Percentiles rank a stretch among this genome's conserved stretches.
phyloP scores from a whole-genome alignment of 2,888 invertebrate genomes.

The Aphodius sticticus region DNA sequence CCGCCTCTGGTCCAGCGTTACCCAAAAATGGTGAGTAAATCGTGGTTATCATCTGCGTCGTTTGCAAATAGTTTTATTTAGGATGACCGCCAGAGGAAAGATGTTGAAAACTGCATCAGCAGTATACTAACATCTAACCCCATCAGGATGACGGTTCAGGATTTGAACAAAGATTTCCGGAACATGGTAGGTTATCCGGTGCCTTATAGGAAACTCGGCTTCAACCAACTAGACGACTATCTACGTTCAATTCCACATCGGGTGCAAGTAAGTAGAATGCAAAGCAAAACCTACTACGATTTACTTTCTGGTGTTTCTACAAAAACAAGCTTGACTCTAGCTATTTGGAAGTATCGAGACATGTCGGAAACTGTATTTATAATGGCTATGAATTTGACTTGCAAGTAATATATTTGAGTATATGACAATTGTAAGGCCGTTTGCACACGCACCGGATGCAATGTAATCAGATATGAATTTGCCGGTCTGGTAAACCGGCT shows the following conservation, averaged over 20 bases:
- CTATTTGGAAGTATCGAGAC: too few relatives aligned
- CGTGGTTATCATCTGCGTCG: neutral
- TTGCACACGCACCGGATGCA: too few relatives aligned
- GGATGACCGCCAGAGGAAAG: constrained; percentile 27
- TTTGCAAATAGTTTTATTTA: neutral
- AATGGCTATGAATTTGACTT: too few relatives aligned
- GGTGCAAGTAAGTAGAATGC: constrained; percentile 24
- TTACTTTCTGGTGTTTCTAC: too few relatives aligned
- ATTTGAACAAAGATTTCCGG: constrained; percentile 26
- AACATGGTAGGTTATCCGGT: constrained; percentile 28
- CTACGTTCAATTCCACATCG: constrained; percentile 26
- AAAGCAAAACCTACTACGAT: too few relatives aligned
- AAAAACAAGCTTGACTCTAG: too few relatives aligned
- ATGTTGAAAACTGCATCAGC: constrained; percentile 25
- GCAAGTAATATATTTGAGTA: too few relatives aligned
- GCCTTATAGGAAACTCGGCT: constrained; percentile 32
- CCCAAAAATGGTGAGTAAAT: neutral
- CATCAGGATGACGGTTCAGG: constrained; percentile 32
- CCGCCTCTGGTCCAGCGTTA: too few relatives aligned
- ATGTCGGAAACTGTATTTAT: too few relatives aligned
- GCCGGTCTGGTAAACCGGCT: too few relatives aligned
- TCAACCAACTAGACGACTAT: constrained; percentile 19
- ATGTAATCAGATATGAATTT: too few relatives aligned
- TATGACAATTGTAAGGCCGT: too few relatives aligned
- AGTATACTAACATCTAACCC: constrained; percentile 30